These are phyloP conservation scores for Atherinomorus stipes DNA, from an alignment of 2,113 vertebrate genomes.

Conservation along the genomic window DNA sequence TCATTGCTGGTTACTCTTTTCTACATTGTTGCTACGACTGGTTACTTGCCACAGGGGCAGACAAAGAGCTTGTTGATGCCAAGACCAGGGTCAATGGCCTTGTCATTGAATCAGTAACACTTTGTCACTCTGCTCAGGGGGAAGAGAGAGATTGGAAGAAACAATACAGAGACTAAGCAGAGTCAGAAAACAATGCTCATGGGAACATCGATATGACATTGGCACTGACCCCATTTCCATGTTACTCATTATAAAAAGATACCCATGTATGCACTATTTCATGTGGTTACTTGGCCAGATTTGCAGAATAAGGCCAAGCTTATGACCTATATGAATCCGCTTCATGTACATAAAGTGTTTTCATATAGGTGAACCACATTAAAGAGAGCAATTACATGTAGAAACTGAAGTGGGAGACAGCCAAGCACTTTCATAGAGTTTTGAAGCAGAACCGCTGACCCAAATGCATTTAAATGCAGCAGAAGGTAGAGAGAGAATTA, in stretches of 20 bases:
- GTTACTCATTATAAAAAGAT: conserved; percentile 64
- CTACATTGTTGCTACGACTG: conserved; percentile 61
- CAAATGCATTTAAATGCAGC: conserved; percentile 81
- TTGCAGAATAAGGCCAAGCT: background rate
- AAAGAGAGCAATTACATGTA: conserved; percentile 51
- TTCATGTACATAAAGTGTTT: conserved; percentile 2
- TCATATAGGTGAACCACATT: conserved; percentile 46
- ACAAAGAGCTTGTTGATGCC: conserved; percentile 77
- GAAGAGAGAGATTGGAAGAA: conserved; percentile 22
- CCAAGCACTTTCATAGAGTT: conserved; percentile 60
- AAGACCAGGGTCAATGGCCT: conserved; percentile 70
- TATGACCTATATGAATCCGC: conserved; percentile 21
- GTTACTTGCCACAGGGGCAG: conserved; percentile 68
- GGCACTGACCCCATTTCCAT: conserved; percentile 70
- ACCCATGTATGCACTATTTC: conserved; percentile 17
- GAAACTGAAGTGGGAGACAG: conserved; percentile 43
- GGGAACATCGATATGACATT: conserved; percentile 74
- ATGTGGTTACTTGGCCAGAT: conserved; percentile 22
- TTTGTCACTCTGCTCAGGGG: conserved; percentile 63
- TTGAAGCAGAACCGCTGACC: conserved; percentile 76
- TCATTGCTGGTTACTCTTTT: conserved; percentile 56
- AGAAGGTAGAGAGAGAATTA: conserved; percentile 28
- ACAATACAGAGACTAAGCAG: conserved; percentile 47
- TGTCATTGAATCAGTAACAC: conserved; percentile 80
- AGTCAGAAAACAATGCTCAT: conserved; percentile 57